Evolutionary conservation across 2,888 invertebrate genomes (phyloP).

Genomic region (Tachina grossa): DNA sequence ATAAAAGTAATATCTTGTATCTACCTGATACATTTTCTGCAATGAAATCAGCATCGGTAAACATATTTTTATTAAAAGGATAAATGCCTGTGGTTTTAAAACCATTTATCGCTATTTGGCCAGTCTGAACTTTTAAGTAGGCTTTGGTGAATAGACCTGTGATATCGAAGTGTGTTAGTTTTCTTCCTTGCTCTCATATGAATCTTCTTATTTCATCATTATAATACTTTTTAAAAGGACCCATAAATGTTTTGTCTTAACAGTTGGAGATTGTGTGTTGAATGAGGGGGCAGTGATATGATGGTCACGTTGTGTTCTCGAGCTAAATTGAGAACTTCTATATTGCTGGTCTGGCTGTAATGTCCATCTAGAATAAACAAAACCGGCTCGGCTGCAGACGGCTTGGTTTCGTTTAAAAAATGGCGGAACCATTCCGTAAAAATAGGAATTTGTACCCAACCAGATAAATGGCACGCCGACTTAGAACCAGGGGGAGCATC

Average conservation of each 20-base stretch:
- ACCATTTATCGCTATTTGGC: slow-evolving; percentile 63
- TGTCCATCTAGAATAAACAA: slow-evolving; percentile 69
- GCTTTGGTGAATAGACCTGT: slow-evolving; percentile 58
- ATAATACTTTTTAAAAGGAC: slow-evolving; percentile 65
- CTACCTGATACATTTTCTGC: slow-evolving; percentile 14
- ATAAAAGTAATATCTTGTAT: too few relatives aligned
- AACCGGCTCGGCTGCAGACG: slow-evolving; percentile 55
- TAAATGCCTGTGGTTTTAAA: slow-evolving; percentile 65
- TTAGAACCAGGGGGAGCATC: slow-evolving; percentile 45
- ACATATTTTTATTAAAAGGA: slow-evolving; percentile 65
- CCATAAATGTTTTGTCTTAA: slow-evolving; percentile 69
- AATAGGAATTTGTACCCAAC: slow-evolving; percentile 1
- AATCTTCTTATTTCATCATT: slow-evolving; percentile 50
- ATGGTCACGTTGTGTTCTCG: slow-evolving; percentile 16
- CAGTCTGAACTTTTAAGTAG: slow-evolving; percentile 62
- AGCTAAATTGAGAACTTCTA: slow-evolving; percentile 61
- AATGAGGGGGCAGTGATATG: slow-evolving; percentile 49
- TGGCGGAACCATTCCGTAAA: too few relatives aligned
- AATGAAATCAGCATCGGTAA: slow-evolving; percentile 65
- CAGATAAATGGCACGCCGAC: slow-evolving; percentile 24
- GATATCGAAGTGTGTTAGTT: slow-evolving; percentile 51
- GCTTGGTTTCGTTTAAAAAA: slow-evolving; percentile 51
- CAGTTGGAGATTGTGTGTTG: slow-evolving; percentile 31
- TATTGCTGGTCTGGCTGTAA: slow-evolving; percentile 68
- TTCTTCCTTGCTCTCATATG: slow-evolving; percentile 50